phyloP scores from a whole-genome alignment of 1,140 invertebrate species.

The Temnothorax nylanderi region DNA sequence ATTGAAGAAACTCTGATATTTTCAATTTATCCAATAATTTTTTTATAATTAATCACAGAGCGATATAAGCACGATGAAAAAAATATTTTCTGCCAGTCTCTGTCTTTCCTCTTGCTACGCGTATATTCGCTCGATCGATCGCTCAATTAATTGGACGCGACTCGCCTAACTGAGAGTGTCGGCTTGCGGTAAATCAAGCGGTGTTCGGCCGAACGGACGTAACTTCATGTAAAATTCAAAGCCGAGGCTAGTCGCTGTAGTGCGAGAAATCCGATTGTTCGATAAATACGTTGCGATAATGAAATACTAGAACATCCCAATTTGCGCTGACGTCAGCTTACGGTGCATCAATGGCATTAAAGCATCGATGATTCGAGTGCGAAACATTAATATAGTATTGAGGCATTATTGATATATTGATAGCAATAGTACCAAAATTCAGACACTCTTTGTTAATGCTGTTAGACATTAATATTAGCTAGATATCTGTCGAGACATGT shows the following conservation, averaged over 20 bases:
- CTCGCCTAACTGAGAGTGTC: conserved; percentile 7
- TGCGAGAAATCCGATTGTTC: conserved; percentile 23
- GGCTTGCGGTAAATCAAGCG: conserved; percentile 16
- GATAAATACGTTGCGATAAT: conserved; percentile 6
- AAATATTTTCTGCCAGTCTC: neutral
- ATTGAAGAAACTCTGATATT: neutral
- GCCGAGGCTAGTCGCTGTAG: neutral
- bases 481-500: neutral
- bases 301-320: neutral
- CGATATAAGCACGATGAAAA: neutral
- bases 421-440: neutral
- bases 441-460: neutral
- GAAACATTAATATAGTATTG: neutral
- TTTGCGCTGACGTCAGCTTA: neutral
- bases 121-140: conserved; percentile 15
- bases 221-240: conserved; percentile 45
- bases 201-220: neutral
- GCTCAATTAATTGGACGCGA: conserved; percentile 51
- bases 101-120: neutral
- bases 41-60: neutral
- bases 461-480: neutral
- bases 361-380: neutral
- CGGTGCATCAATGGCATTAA: neutral
- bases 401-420: neutral
- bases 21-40: neutral